A percentile compares a stretch with the other conserved stretches of the same genome.
phyloP scores from a whole-genome alignment of 2,888 invertebrate species.

The Julus scanicus region DNA sequence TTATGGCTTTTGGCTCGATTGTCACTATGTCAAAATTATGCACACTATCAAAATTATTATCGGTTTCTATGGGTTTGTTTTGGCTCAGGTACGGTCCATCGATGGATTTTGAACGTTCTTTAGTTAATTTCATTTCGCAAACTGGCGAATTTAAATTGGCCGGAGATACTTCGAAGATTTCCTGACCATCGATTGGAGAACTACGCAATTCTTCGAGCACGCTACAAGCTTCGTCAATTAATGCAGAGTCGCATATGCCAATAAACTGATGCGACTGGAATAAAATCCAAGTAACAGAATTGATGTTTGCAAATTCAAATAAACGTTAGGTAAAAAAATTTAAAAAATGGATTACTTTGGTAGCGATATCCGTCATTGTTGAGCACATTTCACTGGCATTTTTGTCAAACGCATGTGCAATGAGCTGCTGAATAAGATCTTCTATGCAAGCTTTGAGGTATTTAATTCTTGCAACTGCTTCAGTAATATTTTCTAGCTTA shows the following conservation, averaged over 20 bases:
- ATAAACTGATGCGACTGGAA: conserved; percentile 77
- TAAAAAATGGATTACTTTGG: conserved; percentile 22
- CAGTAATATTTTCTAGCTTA: conserved; percentile 59
- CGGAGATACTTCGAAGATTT: not conserved
- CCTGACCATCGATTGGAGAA: not conserved
- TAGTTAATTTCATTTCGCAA: not conserved
- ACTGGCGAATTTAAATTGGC: conserved; percentile 37
- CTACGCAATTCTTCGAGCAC: conserved; percentile 79
- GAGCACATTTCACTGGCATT: conserved; percentile 57
- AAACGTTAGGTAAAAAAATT: too few species aligned
- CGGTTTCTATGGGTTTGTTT: not conserved
- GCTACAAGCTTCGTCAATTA: conserved; percentile 86
- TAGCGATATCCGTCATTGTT: conserved; percentile 58
- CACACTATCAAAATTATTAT: not conserved
- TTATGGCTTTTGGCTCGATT: not conserved
- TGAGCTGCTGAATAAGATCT: conserved; percentile 57
- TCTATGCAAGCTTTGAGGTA: conserved; percentile 41
- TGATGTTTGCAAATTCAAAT: too few species aligned
- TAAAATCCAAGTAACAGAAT: conserved; percentile 49
- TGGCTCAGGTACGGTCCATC: conserved; percentile 13
- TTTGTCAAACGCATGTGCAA: conserved; percentile 58
- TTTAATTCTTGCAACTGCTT: conserved; percentile 58
- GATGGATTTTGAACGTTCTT: conserved; percentile 52
- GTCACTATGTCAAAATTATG: not conserved
- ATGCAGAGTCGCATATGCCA: conserved; percentile 84